These are phyloP conservation scores for Agonopterix subpropinquella DNA, from an alignment of 2,888 invertebrate genomes.

Conservation along the genomic window DNA sequence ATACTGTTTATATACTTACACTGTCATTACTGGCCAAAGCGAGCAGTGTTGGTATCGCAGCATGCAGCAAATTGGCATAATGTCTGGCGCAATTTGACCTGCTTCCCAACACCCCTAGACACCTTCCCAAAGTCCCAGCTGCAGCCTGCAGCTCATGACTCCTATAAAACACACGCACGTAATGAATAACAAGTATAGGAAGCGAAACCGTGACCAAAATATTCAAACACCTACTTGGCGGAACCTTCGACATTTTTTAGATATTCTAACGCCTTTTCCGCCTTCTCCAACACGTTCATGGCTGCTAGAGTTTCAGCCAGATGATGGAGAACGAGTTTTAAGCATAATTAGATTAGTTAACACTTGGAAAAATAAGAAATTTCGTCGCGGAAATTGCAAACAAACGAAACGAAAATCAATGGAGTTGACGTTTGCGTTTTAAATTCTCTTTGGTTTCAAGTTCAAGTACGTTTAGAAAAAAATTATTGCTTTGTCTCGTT, in stretches of 20 bases:
- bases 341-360: conserved; percentile 25
- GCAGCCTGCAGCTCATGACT: conserved; percentile 62
- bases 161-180: conserved; percentile 30
- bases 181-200: not conserved
- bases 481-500: not conserved
- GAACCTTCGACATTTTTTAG: conserved; percentile 55
- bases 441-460: not conserved
- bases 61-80: conserved; percentile 57
- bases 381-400: conserved; percentile 33
- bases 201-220: conserved; percentile 7
- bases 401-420: conserved; percentile 48
- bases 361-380: conserved; percentile 20
- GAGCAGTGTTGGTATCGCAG: conserved; percentile 58
- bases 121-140: conserved; percentile 61
- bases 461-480: not conserved
- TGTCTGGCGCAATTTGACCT: conserved; percentile 59
- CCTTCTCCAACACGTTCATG: conserved; percentile 69
- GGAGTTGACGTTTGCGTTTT: conserved; percentile 12
- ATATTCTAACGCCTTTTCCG: conserved; percentile 65
- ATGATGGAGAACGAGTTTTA: conserved; percentile 8
- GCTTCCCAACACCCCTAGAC: conserved; percentile 59
- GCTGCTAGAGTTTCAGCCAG: conserved; percentile 26
- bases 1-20: conserved; percentile 37
- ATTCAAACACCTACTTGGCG: conserved; percentile 43
- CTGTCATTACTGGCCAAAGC: conserved; percentile 63